These are phyloP conservation scores for Syrphus vitripennis DNA, from an alignment of 2,888 invertebrate genomes.

Conservation along the genomic window DNA sequence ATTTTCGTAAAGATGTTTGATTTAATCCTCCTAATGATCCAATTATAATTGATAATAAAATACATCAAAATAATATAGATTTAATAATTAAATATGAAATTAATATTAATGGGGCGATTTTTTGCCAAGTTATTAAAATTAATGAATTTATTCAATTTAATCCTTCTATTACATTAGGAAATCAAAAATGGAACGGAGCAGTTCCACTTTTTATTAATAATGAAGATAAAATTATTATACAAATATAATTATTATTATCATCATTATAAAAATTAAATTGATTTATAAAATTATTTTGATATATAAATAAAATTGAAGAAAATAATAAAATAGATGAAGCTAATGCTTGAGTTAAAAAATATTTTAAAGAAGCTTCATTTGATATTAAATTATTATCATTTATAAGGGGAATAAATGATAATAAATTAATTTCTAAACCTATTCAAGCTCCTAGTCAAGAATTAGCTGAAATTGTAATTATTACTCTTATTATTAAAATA, in stretches of 20 bases:
- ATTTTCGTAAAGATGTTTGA: constrained; percentile 83
- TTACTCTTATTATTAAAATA: constrained; percentile 81
- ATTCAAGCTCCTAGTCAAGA: constrained; percentile 83
- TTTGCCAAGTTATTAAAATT: constrained; percentile 85
- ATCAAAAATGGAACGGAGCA: constrained; percentile 84
- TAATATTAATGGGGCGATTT: constrained; percentile 84
- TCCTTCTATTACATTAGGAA: constrained; percentile 84
- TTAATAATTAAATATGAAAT: constrained; percentile 82
- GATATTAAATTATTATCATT: constrained; percentile 82
- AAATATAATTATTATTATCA: constrained; percentile 74
- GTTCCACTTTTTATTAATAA: constrained; percentile 83
- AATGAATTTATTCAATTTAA: constrained; percentile 83
- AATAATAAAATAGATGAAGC: constrained; percentile 83
- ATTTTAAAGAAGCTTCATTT: constrained; percentile 84
- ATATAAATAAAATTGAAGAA: constrained; percentile 72
- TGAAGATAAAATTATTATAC: constrained; percentile 80
- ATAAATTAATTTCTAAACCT: constrained; percentile 85
- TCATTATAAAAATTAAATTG: constrained; percentile 75
- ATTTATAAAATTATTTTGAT: constrained; percentile 73
- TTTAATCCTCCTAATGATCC: constrained; percentile 83
- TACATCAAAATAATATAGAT: constrained; percentile 81
- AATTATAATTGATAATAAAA: constrained; percentile 81
- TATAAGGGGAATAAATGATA: constrained; percentile 84
- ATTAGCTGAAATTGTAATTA: constrained; percentile 82
- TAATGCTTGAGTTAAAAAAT: constrained; percentile 84